Conservation (phyloP, 2,113 vertebrate species). For the Ifrita kowaldi region DNA sequence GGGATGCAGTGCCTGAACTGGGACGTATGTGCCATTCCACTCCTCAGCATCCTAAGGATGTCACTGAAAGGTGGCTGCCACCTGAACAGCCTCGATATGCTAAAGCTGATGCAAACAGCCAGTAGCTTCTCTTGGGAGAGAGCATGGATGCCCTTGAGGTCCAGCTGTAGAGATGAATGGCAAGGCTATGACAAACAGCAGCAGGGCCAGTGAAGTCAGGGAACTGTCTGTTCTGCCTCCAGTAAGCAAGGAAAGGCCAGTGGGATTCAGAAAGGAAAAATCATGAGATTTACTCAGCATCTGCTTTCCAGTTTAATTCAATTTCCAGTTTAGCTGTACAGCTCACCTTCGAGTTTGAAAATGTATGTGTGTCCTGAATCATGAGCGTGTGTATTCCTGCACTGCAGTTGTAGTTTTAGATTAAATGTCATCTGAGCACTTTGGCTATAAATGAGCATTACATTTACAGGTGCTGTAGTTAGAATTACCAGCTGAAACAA, state of each 20-base stretch:
- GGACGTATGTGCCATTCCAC: not conserved
- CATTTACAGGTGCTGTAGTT: constrained; percentile 53
- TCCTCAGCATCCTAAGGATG: not conserved
- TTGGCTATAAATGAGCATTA: constrained; percentile 37
- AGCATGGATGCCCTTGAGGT: not conserved
- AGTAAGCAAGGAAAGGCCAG: not conserved
- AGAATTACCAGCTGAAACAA: constrained; percentile 57
- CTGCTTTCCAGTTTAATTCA: constrained; percentile 30
- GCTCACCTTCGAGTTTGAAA: constrained; percentile 28
- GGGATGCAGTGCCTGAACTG: not conserved
- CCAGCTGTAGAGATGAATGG: not conserved
- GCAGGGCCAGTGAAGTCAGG: not conserved
- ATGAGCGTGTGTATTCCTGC: not conserved
- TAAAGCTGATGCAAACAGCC: not conserved
- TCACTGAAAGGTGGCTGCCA: not conserved
- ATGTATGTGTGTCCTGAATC: constrained; percentile 13
- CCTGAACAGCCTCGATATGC: not conserved
- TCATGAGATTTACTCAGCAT: constrained; percentile 1
- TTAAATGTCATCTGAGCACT: constrained; percentile 41
- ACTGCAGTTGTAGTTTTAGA: constrained; percentile 14
- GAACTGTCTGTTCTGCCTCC: not conserved
- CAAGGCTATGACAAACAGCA: not conserved
- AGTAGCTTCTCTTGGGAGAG: not conserved
- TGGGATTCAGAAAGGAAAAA: constrained; percentile 8
- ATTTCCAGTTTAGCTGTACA: constrained; percentile 39